Evolutionary conservation across 2,888 invertebrate genomes (phyloP), one percentile per base, ranked within the genome.

Genomic region (Orthosia incerta): DNA sequence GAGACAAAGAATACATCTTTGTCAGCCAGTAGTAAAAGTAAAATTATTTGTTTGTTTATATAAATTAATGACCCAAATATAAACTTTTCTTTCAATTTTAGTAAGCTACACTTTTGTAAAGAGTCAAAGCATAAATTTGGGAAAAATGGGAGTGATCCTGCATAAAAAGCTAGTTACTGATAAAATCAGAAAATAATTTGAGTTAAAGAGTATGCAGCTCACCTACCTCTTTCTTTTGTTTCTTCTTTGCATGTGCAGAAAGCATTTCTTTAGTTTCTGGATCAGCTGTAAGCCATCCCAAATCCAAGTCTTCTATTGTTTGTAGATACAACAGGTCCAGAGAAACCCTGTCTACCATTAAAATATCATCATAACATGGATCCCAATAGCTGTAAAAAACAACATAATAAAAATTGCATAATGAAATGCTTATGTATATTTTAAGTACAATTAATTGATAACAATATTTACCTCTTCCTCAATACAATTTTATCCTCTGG

Each of bases 241-340:
- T 98, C 88, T 97, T 97, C 48, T 98, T 97, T 93, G 98, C 98
- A 83, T 98, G 96, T 73, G 97, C 96, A 46, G 97, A 97, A 56
- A 99, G 95, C 85, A 98, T 97, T 59, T 97, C 97, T 82, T 97
- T 97, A 61, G 97, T 96, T 70, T 98, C 98, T 74, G 97, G 97
- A 56, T 97, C 97, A 69, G 98, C 97, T 64, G 97, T 94, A 79
- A 99, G 97, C 99, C 99, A 99, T 46, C 98, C 98, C 82, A 98
- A 96, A 89, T 98, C 98, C 78, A 99, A 97, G 94, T 99, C 99
- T 85, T 98, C 97, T 73, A 98, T 97, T 61, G 98, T 98, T 97
- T 99, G 99, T 76, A 98, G 97, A 92, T 99, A 99, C 11, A 99
- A 95, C 74, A 99, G 96, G 94, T 99, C 98, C 89, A 99, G 95